Evolutionary conservation across 2,797 vertebrate genomes (phyloP), one percentile per base, ranked within the genome.

Genomic region (Sylvia borin): DNA sequence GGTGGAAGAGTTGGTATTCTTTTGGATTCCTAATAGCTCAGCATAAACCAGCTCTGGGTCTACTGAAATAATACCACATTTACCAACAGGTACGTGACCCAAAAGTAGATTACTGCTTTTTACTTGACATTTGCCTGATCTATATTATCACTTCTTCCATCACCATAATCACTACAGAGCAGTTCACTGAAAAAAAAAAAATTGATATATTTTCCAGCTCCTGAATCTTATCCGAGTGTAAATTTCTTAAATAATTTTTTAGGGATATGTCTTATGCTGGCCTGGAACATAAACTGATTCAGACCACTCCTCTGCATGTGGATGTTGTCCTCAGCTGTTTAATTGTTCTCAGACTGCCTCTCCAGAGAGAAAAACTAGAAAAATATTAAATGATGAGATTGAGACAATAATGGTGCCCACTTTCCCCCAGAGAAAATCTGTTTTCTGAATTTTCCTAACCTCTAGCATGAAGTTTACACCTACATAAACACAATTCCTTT

Each of bases 11-110:
- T 34, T 83, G 34, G 13, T 72, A 58, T 68, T 29, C 40, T 24
- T 89, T 88, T 71, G 61, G 82, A 78, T 93, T 88, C 32, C 51
- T 91, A 81, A 66, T 84, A 43, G 26, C 42, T 90, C 83, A 80
- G 3, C 66, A 57, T 75, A 91, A 94, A 80, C 47, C 48, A 65
- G 32, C 15, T 31, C 16, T 58, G 12, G 3, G 16, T 76, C 50
- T 78, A 53, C 65, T 58, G 65, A 92, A 91, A 65, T 48, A 77
- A 75, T 47, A 22, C 22, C 58, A 16, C 1, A 1, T 83, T 19
- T 80, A 26, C 4, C 54, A 29, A 43, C 9, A 66, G 11, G 16
- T 70, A 62, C 40, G 5, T 48, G 58, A 17, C 9, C 47, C 8
- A 45, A 65, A 89, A 72, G 16, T 42, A 54, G 54, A 34, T 67